Conservation (phyloP, 2,888 invertebrate genomes). For the Yponomeuta cagnagella region DNA sequence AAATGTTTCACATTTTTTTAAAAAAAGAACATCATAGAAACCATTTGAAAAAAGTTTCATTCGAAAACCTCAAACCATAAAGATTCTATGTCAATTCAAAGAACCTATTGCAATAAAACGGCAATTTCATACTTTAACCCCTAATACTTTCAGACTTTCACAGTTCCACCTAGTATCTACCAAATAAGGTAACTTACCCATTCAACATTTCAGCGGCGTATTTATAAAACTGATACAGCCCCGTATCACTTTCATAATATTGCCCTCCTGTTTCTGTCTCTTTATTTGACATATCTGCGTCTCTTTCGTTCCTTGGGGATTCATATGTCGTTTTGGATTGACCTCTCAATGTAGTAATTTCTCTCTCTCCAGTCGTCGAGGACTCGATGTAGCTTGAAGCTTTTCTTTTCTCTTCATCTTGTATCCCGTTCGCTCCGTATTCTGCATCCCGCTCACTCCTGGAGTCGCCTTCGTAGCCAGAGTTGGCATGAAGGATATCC, state of each 20-base stretch:
- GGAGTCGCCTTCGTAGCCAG: slow-evolving; percentile 45
- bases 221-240: slow-evolving; percentile 58
- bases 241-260: slow-evolving; percentile 47
- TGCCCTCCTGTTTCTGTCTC: slow-evolving; percentile 8
- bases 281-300: slow-evolving; percentile 13
- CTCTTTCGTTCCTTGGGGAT: neutral
- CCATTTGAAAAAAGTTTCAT: no score
- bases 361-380: no score
- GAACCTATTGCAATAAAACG: no score
- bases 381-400: no score
- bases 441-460: slow-evolving; percentile 39
- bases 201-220: slow-evolving; percentile 49
- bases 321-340: neutral
- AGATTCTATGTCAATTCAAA: no score
- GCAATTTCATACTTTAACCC: no score
- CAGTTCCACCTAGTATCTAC: no score
- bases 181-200: slow-evolving; percentile 34
- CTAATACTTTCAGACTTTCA: no score
- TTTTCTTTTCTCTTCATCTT: neutral
- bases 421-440: neutral
- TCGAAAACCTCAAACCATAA: no score
- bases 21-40: no score
- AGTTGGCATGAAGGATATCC: slow-evolving; percentile 52
- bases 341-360: no score
- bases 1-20: no score